Evolutionary conservation across 2,113 vertebrate species (phyloP), one percentile per base, ranked within the genome.

Genomic region (Trachemys scripta): DNA sequence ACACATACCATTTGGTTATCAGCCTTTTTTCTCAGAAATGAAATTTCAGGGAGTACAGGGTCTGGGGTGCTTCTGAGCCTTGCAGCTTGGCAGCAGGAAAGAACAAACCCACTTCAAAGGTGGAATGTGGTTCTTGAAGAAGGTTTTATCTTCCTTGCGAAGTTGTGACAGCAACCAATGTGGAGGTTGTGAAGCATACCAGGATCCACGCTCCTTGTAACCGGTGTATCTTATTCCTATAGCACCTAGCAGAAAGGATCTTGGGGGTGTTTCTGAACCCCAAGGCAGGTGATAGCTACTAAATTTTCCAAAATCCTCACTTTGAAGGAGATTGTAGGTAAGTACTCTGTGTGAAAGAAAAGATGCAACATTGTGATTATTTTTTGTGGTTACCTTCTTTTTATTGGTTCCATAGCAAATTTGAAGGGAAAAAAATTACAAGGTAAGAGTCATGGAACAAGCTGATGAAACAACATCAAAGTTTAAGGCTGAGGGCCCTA

Each of bases 381-480:
- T 94, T 27, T 97, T 89, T 97, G 80, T 3, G 93, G 93, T 91
- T 97, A 95, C 10, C 65, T 97, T 91, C 96, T 96, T 42, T 95
- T 97, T 96, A 96, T 97, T 98, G 93, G 95, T 95, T 95, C 85
- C 76, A 12, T 92, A 84, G 80, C 91, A 38, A n/a, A 72, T 72
- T 38, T 72, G n/a, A 72, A 72, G 35, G 51, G 31, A 90, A 89
- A 93, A 91, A 97, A 97, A 95, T 96, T 95, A 92, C 92, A 87
- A 97, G 94, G 88, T 96, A 95, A 84, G 89, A 93, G 56, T 84
- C 88, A 76, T 83, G 94, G 92, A 91, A 97, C 92, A 97, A 89
- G 83, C 53, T 96, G 94, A 92, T 92, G 84, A 97, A 98, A 98
- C 87, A 91, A 91, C 80, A 96, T 96, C 89, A 95, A 89, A 97